phyloP scores from a whole-genome alignment of 2,888 invertebrate species.

The Spicauda simplicius region DNA sequence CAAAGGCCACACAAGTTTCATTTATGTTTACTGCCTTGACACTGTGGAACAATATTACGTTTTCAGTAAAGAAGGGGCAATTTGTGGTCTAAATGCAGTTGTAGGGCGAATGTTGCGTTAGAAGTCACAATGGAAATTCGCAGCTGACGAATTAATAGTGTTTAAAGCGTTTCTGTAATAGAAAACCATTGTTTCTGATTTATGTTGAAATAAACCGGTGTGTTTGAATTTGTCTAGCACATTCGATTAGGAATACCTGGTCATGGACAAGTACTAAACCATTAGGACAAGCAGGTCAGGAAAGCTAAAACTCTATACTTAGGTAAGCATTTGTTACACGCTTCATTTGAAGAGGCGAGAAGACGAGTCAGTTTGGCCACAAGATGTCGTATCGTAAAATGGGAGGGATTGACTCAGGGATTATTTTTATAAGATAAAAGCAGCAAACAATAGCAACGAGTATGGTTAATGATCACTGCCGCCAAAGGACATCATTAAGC shows the following conservation, averaged over 20 bases:
- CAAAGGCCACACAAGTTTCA: constrained; percentile 59
- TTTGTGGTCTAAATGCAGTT: constrained; percentile 60
- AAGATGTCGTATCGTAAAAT: too few relatives aligned
- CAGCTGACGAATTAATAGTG: constrained; percentile 52
- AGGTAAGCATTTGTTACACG: too few relatives aligned
- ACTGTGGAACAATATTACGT: constrained; percentile 47
- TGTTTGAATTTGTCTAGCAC: not conserved
- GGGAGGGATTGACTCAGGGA: too few relatives aligned
- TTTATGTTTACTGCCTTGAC: constrained; percentile 61
- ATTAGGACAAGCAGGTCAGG: too few relatives aligned
- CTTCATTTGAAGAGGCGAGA: too few relatives aligned
- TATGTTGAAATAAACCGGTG: not conserved
- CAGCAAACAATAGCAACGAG: too few relatives aligned
- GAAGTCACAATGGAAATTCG: constrained; percentile 33
- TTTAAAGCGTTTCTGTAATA: constrained; percentile 49
- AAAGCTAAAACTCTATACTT: too few relatives aligned
- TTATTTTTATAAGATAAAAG: too few relatives aligned
- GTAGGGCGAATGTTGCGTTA: constrained; percentile 48
- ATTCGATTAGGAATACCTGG: not conserved
- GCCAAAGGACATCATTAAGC: too few relatives aligned
- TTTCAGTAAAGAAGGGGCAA: constrained; percentile 49
- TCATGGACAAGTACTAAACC: not conserved
- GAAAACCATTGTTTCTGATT: constrained; percentile 51
- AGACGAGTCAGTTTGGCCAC: too few relatives aligned
- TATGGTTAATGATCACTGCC: too few relatives aligned